phyloP scores from a whole-genome alignment of 2,113 vertebrate genomes.

The Vidua chalybeata region DNA sequence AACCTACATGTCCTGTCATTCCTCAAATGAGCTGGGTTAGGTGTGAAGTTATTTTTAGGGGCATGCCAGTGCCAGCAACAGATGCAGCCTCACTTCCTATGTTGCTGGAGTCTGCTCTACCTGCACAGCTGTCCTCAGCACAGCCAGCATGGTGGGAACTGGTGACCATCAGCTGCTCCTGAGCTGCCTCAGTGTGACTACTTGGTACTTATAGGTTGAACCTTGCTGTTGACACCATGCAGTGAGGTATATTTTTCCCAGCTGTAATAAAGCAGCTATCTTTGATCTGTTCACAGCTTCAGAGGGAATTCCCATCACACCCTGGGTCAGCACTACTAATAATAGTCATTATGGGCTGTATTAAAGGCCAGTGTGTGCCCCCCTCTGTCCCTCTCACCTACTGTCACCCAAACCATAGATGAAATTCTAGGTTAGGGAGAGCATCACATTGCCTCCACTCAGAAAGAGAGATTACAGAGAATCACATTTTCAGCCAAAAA shows the following conservation, averaged over 20 bases:
- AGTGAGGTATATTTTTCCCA: constrained; percentile 2
- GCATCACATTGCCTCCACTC: not conserved
- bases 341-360: not conserved
- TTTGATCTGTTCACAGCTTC: not conserved
- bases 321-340: not conserved
- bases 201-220: not conserved
- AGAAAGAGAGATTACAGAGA: not conserved
- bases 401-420: not conserved
- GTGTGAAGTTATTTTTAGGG: not conserved
- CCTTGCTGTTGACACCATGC: not conserved
- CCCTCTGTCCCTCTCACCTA: not conserved
- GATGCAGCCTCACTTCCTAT: not conserved
- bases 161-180: not conserved
- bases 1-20: not conserved
- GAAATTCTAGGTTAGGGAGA: not conserved
- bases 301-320: not conserved
- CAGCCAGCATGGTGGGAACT: accelerated
- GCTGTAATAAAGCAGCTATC: not conserved
- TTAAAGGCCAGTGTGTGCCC: not conserved
- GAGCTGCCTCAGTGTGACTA: accelerated
- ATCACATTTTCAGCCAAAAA: not conserved
- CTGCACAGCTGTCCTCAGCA: not conserved
- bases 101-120: not conserved
- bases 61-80: not conserved
- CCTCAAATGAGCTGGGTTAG: not conserved